Base-by-base conservation (phyloP, 2,888 invertebrate species). In the Pimpla rufipes region DNA sequence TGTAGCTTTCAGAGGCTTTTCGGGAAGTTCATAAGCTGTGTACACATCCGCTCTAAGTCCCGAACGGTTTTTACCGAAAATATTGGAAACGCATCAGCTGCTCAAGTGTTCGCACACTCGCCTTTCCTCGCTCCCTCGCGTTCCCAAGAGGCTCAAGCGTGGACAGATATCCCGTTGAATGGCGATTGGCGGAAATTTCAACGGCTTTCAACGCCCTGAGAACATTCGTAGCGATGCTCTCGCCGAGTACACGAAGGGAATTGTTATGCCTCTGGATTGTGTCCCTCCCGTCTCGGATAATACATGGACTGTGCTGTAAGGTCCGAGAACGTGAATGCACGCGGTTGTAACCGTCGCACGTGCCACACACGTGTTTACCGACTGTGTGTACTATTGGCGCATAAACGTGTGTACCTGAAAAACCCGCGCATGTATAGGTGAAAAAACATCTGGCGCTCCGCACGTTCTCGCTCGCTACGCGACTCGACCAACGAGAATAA, bases 271-370 rank as follows among this genome's bases (percentile, higher is more conserved):
- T 40, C 11, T 13, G 62, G 23, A 80, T 75, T 67, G 37, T 74
- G 45, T 52, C 55, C 42, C 47, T 67, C 18, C n/a, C 40, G 18
- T 66, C 35, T 11, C 35, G 23, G 68, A 50, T 18, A 68, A 57
- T 57, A 8, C 29, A 68, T 45, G 45, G 11, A 21, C 42, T 40
- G 50, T 29, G 29, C 29, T 5, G 16, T 42, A 23, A 40, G 67
- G 55, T 21, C 40, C 57, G 66, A 75, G 66, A 71, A 80, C 74
- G 67, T 75, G 71, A 80, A 83, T 73, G 73, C 67, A 76, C 68
- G 62, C 40, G 68, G 80, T 84, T 74, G 84, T 81, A 70, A 81
- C 64, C 35, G 79, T 73, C 84, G 47, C 81, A 84, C 82, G 84
- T 84, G 79, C 47, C 21, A 55, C 74, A 79, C 76, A 81, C 81